Evolutionary conservation across 2,113 vertebrate genomes (phyloP), one percentile per base, ranked within the genome.

Genomic region (Oxyruncus cristatus): DNA sequence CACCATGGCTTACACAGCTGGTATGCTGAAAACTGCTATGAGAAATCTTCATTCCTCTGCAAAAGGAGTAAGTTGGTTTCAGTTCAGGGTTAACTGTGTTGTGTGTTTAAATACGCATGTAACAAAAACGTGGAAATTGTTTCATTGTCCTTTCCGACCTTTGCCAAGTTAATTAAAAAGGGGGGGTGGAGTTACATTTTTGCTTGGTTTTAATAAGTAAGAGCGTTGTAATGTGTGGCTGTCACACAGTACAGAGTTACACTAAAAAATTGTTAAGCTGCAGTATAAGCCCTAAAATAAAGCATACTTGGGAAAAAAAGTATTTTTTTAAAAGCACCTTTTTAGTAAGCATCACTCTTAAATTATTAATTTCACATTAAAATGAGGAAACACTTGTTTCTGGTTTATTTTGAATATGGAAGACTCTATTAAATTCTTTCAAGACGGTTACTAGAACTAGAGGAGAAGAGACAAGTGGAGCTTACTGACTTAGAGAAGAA

Each of bases 31-130:
- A 99, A 99, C 98, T 99, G 99, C 98, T 98, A 99, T 28, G 98
- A 99, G 95, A 98, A 99, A 83, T 99, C 99, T 14, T 99, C 99
- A 1, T 99, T 99, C 88, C 98, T 99, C 77, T 99, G 99, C 98
- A 99, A 99, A 98, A 98, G 99, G 93, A 99, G 99, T 99, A 98
- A 79, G 99, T 95, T 53, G 22, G 24, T 3, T 8, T 71, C 42
- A 49, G 59, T 66, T 66, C 24, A 24, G 24, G 33, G 18, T 63
- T 41, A 22, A 47, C 26, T 30, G 41, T 42, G 42, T 22, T 85
- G 49, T 18, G 2, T 66, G 68, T 80, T 49, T 49, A 8, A 87
- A 58, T 88, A 32, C 44, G 13, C 16, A 4, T 50, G 15, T 28
- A 37, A 65, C 37, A 63, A 71, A 35, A 26, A 15, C 0, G 5